phyloP scores from a whole-genome alignment of 2,797 vertebrate genomes.

The Glyptemys insculpta region DNA sequence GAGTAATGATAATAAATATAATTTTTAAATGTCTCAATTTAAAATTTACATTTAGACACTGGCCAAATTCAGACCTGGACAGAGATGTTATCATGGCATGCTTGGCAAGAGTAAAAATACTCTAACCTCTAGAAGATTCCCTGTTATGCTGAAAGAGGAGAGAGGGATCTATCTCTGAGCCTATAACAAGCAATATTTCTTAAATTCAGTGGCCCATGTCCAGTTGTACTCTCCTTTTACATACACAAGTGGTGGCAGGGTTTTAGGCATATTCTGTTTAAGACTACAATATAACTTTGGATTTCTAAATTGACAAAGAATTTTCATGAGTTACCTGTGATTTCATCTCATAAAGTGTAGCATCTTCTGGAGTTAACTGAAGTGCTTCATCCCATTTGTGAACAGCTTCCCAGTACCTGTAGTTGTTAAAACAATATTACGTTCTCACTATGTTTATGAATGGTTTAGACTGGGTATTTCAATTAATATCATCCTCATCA shows the following conservation, averaged over 20 bases:
- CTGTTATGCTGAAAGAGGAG: not conserved
- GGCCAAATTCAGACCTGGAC: not conserved
- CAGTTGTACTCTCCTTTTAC: not conserved
- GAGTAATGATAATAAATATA: not conserved
- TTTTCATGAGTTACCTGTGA: conserved; percentile 88
- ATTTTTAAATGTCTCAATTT: not conserved
- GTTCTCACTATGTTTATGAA: conserved; percentile 41
- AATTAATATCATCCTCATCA: not conserved
- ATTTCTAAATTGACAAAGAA: not conserved
- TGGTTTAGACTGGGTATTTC: not conserved
- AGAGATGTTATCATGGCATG: not conserved
- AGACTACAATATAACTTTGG: not conserved
- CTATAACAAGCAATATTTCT: not conserved
- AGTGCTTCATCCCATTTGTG: conserved; percentile 96
- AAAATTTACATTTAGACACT: not conserved
- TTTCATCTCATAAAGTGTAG: conserved; percentile 95
- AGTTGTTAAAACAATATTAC: conserved; percentile 61
- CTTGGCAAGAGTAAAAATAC: not conserved
- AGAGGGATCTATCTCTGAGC: not conserved
- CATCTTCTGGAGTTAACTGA: conserved; percentile 92
- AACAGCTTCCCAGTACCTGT: conserved; percentile 92
- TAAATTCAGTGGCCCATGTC: not conserved
- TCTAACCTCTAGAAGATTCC: not conserved
- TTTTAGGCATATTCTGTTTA: not conserved
- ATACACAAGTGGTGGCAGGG: not conserved